Percentiles rank a stretch among this genome's conserved stretches.
phyloP scores from a whole-genome alignment of 1,140 invertebrate genomes.

The Apis laboriosa region DNA sequence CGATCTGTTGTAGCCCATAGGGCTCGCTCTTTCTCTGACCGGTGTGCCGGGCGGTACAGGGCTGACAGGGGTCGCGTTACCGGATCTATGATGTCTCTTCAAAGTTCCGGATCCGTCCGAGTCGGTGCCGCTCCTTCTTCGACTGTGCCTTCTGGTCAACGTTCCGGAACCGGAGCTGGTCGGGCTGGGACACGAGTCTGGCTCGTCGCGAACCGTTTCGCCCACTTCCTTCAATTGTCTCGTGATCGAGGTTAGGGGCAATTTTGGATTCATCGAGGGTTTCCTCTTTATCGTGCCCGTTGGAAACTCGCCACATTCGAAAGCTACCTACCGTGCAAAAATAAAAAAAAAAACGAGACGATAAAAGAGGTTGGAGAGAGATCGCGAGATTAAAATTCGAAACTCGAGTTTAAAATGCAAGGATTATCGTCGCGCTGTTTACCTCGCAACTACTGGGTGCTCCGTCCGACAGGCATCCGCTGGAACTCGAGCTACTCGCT shows the following conservation, averaged over 20 bases:
- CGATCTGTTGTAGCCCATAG: conserved; percentile 73
- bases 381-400: too few relatives aligned
- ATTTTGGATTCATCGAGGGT: conserved; percentile 93
- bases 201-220: conserved; percentile 82
- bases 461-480: conserved; percentile 89
- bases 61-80: conserved; percentile 81
- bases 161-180: conserved; percentile 80
- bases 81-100: conserved; percentile 82
- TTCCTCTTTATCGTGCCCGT: conserved; percentile 92
- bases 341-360: too few relatives aligned
- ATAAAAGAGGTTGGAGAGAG: too few relatives aligned
- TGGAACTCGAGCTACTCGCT: conserved; percentile 90
- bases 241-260: conserved; percentile 94
- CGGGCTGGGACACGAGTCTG: conserved; percentile 77
- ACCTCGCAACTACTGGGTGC: conserved; percentile 85
- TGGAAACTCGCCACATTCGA: conserved; percentile 79
- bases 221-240: conserved; percentile 92
- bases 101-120: conserved; percentile 84
- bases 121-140: conserved; percentile 82
- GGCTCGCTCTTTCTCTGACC: conserved; percentile 79
- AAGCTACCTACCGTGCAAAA: conserved; percentile 76
- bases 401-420: too few relatives aligned
- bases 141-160: conserved; percentile 82
- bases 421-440: conserved; percentile 53
- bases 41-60: conserved; percentile 79